phyloP scores from a whole-genome alignment of 2,113 vertebrate species.

The Menidia beryllina region DNA sequence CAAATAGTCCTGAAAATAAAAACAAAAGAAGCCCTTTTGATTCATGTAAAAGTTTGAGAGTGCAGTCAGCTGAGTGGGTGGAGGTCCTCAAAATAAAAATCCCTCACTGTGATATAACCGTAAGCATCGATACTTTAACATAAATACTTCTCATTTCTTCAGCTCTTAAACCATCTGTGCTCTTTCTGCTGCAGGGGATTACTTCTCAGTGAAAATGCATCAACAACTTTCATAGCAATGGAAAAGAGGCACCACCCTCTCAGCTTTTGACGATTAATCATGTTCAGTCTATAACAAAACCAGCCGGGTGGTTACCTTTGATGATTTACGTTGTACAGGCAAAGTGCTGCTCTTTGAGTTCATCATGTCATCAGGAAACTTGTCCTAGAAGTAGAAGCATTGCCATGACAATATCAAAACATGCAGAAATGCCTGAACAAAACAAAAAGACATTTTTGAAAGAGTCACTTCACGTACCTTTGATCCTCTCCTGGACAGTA shows the following conservation, averaged over 20 bases:
- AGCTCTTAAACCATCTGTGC: too few species aligned
- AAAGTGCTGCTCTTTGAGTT: slow-evolving; percentile 13
- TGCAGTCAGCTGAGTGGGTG: too few species aligned
- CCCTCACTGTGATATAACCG: too few species aligned
- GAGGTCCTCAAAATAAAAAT: too few species aligned
- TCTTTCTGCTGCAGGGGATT: too few species aligned
- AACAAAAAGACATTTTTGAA: not conserved
- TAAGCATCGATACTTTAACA: too few species aligned
- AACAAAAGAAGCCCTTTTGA: not conserved
- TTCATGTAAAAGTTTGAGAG: too few species aligned
- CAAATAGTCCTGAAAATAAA: slow-evolving; percentile 46
- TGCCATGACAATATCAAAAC: not conserved
- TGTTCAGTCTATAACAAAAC: not conserved
- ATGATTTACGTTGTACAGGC: not conserved
- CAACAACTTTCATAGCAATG: too few species aligned
- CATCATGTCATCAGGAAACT: slow-evolving; percentile 40
- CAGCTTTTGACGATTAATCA: not conserved
- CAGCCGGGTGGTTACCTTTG: slow-evolving; percentile 45
- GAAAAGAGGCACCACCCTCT: too few species aligned
- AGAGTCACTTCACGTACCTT: slow-evolving; percentile 64
- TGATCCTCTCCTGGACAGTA: slow-evolving; percentile 63
- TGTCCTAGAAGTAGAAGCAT: slow-evolving; percentile 46
- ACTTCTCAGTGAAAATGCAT: too few species aligned
- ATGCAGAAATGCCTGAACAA: not conserved
- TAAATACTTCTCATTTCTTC: too few species aligned